Conservation (phyloP, 1,140 invertebrate species). For the Liolophura sinensis region DNA sequence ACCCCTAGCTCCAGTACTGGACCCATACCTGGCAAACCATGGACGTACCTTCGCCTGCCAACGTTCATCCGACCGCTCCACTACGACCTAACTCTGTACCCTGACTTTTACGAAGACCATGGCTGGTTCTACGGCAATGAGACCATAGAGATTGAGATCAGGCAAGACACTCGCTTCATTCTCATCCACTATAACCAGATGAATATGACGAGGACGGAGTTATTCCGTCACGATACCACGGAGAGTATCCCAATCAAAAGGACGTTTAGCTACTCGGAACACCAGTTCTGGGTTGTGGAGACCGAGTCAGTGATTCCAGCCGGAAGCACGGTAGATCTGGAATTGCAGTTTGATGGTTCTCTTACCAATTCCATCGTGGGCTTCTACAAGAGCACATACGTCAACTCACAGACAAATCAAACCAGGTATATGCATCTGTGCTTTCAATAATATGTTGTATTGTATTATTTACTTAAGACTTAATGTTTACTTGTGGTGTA, state of each 20-base stretch:
- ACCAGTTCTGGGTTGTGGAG: constrained; percentile 72
- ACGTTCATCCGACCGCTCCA: constrained; percentile 69
- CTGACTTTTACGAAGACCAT: constrained; percentile 62
- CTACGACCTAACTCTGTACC: constrained; percentile 76
- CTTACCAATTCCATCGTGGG: constrained; percentile 72
- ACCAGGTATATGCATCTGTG: constrained; percentile 39
- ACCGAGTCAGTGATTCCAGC: constrained; percentile 57
- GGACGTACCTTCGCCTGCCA: constrained; percentile 66
- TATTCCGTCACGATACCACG: constrained; percentile 22
- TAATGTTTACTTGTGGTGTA: too few relatives aligned
- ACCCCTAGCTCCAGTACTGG: constrained; percentile 11
- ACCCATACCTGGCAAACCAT: constrained; percentile 42
- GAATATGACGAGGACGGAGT: constrained; percentile 45
- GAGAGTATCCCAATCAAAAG: constrained; percentile 36
- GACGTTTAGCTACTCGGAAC: constrained; percentile 62
- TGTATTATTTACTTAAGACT: too few relatives aligned
- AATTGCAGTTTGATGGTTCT: constrained; percentile 69
- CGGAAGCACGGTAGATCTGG: constrained; percentile 50
- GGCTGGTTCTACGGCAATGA: constrained; percentile 51
- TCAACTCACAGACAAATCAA: constrained; percentile 61
- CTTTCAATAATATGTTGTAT: constrained; percentile 1
- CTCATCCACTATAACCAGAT: constrained; percentile 57
- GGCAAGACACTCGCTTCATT: constrained; percentile 47
- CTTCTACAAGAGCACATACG: constrained; percentile 78
- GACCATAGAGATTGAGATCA: constrained; percentile 45